Evolutionary conservation across 2,113 vertebrate genomes (phyloP).

Genomic region (Pelecanus crispus): DNA sequence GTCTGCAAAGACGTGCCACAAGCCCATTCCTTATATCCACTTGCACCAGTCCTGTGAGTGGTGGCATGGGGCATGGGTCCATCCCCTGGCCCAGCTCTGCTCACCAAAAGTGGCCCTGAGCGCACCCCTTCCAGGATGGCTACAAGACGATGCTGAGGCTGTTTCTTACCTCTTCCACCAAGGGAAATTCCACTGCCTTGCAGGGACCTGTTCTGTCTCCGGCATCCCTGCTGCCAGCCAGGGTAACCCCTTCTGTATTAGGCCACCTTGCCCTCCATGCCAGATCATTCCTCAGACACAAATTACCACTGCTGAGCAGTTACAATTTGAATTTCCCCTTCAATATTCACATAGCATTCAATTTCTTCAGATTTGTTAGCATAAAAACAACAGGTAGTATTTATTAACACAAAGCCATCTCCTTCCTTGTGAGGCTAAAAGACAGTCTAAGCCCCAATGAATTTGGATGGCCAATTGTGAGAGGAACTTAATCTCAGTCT

Average conservation of each 20-base stretch:
- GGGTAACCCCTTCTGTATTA: no score
- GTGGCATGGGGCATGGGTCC: neutral
- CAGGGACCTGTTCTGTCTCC: no score
- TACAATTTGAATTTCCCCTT: neutral
- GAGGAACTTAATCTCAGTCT: neutral
- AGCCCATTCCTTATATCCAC: neutral
- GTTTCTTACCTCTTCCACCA: neutral
- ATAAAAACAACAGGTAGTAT: neutral
- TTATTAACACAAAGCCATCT: neutral
- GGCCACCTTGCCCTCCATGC: no score
- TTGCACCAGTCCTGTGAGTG: neutral
- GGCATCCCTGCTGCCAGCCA: no score
- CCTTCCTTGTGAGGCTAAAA: neutral
- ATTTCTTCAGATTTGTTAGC: neutral
- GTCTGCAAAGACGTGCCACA: neutral
- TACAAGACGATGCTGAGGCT: neutral
- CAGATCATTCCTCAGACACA: neutral
- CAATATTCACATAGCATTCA: neutral
- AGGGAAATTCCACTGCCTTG: neutral
- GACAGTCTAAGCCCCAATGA: neutral
- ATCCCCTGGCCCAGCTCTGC: neutral
- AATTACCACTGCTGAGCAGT: neutral
- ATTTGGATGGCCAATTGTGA: neutral
- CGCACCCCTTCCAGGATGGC: neutral
- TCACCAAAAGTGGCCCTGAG: neutral